phyloP scores from a whole-genome alignment of 64 coral and sea anemone genomes.

The Hydrozoanthus tunicans region DNA sequence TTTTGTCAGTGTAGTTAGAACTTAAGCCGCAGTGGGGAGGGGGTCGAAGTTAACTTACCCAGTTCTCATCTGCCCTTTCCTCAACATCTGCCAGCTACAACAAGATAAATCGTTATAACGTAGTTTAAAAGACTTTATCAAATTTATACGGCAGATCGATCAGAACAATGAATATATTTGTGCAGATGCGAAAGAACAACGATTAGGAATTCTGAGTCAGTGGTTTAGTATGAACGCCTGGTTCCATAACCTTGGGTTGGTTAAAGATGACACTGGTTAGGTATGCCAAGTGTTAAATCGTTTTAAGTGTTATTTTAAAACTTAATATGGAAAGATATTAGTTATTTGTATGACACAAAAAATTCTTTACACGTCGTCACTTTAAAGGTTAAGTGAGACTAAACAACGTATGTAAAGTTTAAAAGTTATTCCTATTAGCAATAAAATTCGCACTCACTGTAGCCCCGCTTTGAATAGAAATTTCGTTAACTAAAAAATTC shows the following conservation, averaged over 20 bases:
- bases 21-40: background rate
- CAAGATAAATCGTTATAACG: background rate
- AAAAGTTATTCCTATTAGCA: too few species aligned
- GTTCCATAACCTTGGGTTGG: background rate
- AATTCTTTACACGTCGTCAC: too few species aligned
- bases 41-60: conserved; percentile 65
- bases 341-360: too few species aligned
- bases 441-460: background rate
- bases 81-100: conserved; percentile 82
- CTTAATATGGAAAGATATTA: too few species aligned
- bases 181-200: background rate
- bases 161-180: background rate
- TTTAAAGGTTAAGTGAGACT: too few species aligned
- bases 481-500: background rate
- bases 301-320: background rate
- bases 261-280: background rate
- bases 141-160: background rate
- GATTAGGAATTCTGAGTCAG: too few species aligned
- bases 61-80: conserved; percentile 76
- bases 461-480: background rate
- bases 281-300: background rate
- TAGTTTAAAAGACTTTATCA: background rate
- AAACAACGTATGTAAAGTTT: too few species aligned
- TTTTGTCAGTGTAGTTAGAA: too few species aligned
- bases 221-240: background rate